Evolutionary conservation across 2,888 invertebrate genomes (phyloP).

Genomic region (Scaptomyza parva): DNA sequence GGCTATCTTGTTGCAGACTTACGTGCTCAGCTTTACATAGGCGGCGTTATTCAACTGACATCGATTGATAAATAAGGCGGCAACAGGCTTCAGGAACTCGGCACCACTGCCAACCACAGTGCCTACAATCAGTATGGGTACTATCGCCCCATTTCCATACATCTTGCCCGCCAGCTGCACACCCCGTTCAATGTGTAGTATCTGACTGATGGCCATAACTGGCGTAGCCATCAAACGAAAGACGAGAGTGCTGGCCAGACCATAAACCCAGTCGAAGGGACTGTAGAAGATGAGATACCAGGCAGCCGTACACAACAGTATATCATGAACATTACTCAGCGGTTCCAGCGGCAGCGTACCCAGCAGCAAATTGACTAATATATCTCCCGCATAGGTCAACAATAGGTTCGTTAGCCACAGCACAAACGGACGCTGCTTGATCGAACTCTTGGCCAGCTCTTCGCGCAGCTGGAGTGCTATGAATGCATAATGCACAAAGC

Average conservation of each 20-base stretch:
- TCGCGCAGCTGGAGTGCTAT: constrained; percentile 66
- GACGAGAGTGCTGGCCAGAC: constrained; percentile 26
- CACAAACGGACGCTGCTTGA: constrained; percentile 55
- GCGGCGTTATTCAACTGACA: constrained; percentile 57
- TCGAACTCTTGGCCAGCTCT: constrained; percentile 33
- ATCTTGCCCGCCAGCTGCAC: constrained; percentile 44
- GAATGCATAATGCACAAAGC: constrained; percentile 57
- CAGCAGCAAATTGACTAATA: constrained; percentile 59
- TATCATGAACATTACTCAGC: constrained; percentile 52
- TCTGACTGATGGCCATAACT: constrained; percentile 55
- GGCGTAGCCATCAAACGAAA: constrained; percentile 55
- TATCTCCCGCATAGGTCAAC: constrained; percentile 63
- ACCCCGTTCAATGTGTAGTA: constrained; percentile 61
- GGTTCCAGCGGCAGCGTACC: constrained; percentile 64
- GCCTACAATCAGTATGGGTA: constrained; percentile 66
- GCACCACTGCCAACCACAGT: constrained; percentile 69
- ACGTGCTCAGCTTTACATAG: constrained; percentile 65
- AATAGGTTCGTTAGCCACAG: constrained; percentile 62
- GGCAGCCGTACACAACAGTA: constrained; percentile 47
- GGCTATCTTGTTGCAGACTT: constrained; percentile 27
- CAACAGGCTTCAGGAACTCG: constrained; percentile 63
- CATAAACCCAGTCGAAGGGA: constrained; percentile 51
- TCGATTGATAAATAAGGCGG: constrained; percentile 58
- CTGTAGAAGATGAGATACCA: constrained; percentile 69
- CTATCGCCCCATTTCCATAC: constrained; percentile 49